Evolutionary conservation across 1,140 invertebrate species (phyloP), one percentile per base, ranked within the genome.

Genomic region (Drosophila persimilis): DNA sequence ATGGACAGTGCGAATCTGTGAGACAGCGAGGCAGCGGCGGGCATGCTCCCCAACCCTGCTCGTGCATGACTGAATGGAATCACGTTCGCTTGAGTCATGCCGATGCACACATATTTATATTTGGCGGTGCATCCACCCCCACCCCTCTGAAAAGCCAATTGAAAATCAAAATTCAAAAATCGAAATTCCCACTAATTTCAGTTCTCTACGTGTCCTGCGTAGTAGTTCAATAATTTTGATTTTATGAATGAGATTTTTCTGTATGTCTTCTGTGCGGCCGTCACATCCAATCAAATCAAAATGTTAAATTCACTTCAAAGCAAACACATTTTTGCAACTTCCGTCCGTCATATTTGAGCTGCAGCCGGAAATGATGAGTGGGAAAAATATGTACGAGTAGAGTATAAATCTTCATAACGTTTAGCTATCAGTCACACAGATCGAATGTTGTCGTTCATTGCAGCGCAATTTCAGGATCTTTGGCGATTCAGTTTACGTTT

Each of bases 241-340:
- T 26, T 26, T 26, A 80, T 85, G 67, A 73, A 76, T 85, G 66
- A 85, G 84, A 76, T 70, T 76, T 84, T 72, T 60, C 53, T 85
- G 79, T 26, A 26, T 26, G 4, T 26, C 5, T 5, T 26, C 24
- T 26, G 24, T 26, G 80, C 72, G 76, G 26, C 43, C 57, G 41
- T 77, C 55, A 44, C 67, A 76, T 79, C 55, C 44, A 71, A 76
- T 79, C 79, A 81, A 75, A 86, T 86, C 73, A 31, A 80, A 75
- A 81, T 57, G 31, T 51, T 43, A 43, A 41, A 52, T 43, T 35
- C 61, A 86, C 77, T 75, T 86, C 81, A 86, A 86, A 88, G 83
- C 59, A 51, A 45, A 52, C 43, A 20, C 44, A 47, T 53, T 46
- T 44, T 43, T 29, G 24, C 7, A 8, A 51, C 52, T 22, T 67